Base-by-base conservation (phyloP, 2,888 invertebrate genomes). In the Crossocerus cetratus region DNA sequence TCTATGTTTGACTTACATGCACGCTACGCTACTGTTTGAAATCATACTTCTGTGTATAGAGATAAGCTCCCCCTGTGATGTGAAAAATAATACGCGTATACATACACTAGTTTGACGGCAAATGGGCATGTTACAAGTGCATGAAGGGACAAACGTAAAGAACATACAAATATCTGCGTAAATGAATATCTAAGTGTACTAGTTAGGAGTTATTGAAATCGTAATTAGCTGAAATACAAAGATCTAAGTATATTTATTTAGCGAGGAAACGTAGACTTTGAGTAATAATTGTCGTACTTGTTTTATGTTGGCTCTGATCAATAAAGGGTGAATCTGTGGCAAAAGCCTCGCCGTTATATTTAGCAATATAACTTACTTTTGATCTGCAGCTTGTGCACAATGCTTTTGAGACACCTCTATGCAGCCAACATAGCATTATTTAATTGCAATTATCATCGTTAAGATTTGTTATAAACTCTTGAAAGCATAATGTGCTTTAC, bases 191-290 rank as follows among this genome's bases (percentile, higher is more conserved):
- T 81, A 80, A 76, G 74, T 80, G 80, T 82, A 76, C 60, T 84
- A 84, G 78, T 42, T 81, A 84, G 78, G 75, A 68, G 69, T 78
- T 82, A 81, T 82, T 49, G 22, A 69, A 78, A 71, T 80, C 76
- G 59, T 80, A 69, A 74, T 45, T 81, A 78, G 62, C 63, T 60
- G 71, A 70, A 72, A 72, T 62, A 49, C 70, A 58, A 71, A 64
- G 65, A 80, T 77, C 68, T 71, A 74, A 74, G 57, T 83, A 81
- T 75, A 77, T 81, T 80, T 82, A 72, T 78, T 82, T 68, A 79
- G 72, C 71, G 32, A 71, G 53, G 44, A 57, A 60, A 2, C 58
- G 43, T 81, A 73, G 66, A 54, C 68, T 81, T 70, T 74, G 53
- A 53, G 66, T 54, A 65, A 67, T 70, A 61, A 78, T 77, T 71